These are phyloP conservation scores for Glaucomys volans DNA, from an alignment of 2,113 vertebrate species.

Conservation along the genomic window DNA sequence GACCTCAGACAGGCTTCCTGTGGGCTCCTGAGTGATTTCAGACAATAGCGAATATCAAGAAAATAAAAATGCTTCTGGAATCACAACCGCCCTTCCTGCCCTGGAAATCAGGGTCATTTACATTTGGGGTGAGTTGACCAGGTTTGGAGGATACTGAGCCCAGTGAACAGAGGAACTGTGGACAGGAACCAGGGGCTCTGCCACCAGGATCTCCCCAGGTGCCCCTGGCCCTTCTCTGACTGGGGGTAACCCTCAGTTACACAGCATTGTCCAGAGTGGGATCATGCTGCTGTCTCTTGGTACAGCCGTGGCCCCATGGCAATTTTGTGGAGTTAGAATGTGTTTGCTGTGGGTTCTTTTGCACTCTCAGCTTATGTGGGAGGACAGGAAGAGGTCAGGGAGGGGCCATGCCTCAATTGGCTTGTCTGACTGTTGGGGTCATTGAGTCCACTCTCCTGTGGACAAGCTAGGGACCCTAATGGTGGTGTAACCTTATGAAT, in stretches of 20 bases:
- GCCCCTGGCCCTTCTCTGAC: no score
- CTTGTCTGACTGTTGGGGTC: neutral
- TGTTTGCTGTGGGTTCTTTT: no score
- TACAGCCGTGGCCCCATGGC: no score
- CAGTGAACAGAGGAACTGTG: neutral
- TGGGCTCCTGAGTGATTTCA: no score
- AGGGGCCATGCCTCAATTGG: neutral
- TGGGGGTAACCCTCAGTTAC: neutral
- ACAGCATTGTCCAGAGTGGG: no score
- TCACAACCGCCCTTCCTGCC: no score
- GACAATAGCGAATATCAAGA: no score
- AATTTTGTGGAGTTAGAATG: no score
- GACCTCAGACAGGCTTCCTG: no score
- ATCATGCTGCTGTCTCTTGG: no score
- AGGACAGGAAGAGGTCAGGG: neutral
- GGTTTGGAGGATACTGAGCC: neutral
- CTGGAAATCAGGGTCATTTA: no score
- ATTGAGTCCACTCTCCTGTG: neutral
- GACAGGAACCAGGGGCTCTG: neutral
- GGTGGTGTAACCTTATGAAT: neutral
- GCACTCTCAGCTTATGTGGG: accelerated
- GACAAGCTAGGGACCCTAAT: neutral
- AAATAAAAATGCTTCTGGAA: no score
- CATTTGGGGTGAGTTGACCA: neutral
- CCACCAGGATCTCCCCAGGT: neutral